Evolutionary conservation across 2,113 vertebrate species (phyloP).

Genomic region (Vicugna pacos): DNA sequence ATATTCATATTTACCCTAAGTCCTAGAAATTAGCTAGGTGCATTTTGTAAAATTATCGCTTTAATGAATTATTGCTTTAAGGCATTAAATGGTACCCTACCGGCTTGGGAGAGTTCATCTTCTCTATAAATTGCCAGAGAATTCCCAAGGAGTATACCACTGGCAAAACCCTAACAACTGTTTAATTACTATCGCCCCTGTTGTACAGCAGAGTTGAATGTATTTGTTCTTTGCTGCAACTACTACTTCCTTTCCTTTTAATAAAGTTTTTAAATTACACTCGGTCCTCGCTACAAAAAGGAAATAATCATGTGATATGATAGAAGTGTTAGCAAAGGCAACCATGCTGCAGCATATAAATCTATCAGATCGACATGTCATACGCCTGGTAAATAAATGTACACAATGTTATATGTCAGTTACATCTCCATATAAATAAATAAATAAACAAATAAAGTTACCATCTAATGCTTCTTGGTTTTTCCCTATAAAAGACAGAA

Average conservation of each 20-base stretch:
- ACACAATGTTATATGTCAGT: neutral
- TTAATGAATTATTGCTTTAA: neutral
- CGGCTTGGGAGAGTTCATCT: neutral
- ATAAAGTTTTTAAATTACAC: neutral
- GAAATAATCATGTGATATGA: neutral
- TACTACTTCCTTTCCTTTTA: slow-evolving; percentile 42
- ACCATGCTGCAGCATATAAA: neutral
- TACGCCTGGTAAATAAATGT: neutral
- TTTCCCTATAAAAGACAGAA: neutral
- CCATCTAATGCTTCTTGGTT: slow-evolving; percentile 10
- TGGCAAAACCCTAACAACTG: neutral
- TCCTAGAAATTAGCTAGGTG: neutral
- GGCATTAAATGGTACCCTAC: neutral
- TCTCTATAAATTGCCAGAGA: slow-evolving; percentile 1
- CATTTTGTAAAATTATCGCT: slow-evolving; percentile 2
- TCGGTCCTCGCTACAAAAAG: neutral
- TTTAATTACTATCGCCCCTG: neutral
- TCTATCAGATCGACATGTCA: neutral
- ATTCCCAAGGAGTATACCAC: neutral
- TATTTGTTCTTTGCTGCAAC: neutral
- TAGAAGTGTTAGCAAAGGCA: neutral
- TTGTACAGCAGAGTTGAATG: neutral
- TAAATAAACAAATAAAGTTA: neutral
- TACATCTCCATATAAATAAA: neutral
- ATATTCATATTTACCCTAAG: neutral